Conservation (phyloP, 2,113 vertebrate species). For the Osmerus mordax region DNA sequence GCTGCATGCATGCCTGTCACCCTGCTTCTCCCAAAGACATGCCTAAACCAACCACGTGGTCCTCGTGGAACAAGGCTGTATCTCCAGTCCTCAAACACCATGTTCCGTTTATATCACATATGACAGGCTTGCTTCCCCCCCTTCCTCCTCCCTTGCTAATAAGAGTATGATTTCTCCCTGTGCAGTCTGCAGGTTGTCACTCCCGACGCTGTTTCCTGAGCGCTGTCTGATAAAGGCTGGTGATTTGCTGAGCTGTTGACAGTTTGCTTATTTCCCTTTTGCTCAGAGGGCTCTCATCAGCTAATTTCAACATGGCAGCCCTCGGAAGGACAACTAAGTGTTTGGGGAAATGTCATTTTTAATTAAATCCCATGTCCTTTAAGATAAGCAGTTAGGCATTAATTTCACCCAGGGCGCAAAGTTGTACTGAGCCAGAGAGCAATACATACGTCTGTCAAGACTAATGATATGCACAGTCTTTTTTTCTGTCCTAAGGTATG, state of each 20-base stretch:
- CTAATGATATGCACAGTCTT: constrained; percentile 60
- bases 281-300: constrained; percentile 68
- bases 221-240: constrained; percentile 61
- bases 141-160: constrained; percentile 37
- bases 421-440: constrained; percentile 64
- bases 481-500: constrained; percentile 1
- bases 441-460: constrained; percentile 73
- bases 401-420: constrained; percentile 70
- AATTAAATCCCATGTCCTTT: constrained; percentile 79
- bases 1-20: neutral
- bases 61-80: too few species aligned
- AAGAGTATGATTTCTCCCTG: constrained; percentile 44
- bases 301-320: constrained; percentile 72
- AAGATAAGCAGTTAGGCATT: constrained; percentile 75
- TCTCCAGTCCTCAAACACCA: neutral
- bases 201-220: constrained; percentile 55
- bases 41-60: too few species aligned
- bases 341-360: constrained; percentile 81
- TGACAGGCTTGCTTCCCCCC: constrained; percentile 37
- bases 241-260: constrained; percentile 69
- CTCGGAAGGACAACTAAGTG: constrained; percentile 61
- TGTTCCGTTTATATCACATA: constrained; percentile 54
- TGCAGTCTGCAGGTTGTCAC: constrained; percentile 42
- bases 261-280: constrained; percentile 70
- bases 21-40: neutral